Base-by-base conservation (phyloP, 2,797 vertebrate species). In the Paedocypris micromegethes region DNA sequence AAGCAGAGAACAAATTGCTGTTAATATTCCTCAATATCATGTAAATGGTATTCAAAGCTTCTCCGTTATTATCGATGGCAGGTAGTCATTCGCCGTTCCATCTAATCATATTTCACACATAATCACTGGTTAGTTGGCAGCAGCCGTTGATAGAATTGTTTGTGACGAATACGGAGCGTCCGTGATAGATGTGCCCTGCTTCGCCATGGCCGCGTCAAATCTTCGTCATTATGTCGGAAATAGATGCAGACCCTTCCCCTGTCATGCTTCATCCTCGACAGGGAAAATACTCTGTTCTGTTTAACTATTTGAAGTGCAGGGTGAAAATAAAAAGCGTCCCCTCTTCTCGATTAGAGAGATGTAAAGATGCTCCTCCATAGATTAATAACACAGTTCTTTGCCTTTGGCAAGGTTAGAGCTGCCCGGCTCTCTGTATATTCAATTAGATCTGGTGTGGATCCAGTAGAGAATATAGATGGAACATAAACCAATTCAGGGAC, bases 391-490 rank as follows among this genome's bases (percentile, higher is more conserved):
- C 72, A 79, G 82, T 81, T 80, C 60, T 59, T 76, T 76, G 80
- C 79, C 64, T 78, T 47, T 80, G 80, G 81, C 82, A 88, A 87
- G 83, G 82, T 83, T 84, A 82, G 59, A 79, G 70, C 56, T 71
- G 64, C 72, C 66, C 61, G 41, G 72, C 39, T 78, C 65, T 79
- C 70, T 73, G 56, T 76, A 76, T 78, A 82, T 86, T 81, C 82
- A 84, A 86, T 83, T 80, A 82, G 74, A 82, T 74, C 76, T 57
- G 48, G 70, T 73, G 63, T 63, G 76, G 82, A 72, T 68, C 66
- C 58, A 66, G 65, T 44, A 46, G 75, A 72, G 77, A 82, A 81
- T 84, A 85, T 66, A 81, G 76, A 85, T 82, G 70, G 80, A 70
- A 77, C 75, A 69, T 77, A 75, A 54, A 9, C 48, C 54, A 49